Percentiles rank a stretch among this genome's conserved stretches.
Evolutionary conservation across 2,113 vertebrate genomes (phyloP).

Genomic region (Archocentrus centrarchus): DNA sequence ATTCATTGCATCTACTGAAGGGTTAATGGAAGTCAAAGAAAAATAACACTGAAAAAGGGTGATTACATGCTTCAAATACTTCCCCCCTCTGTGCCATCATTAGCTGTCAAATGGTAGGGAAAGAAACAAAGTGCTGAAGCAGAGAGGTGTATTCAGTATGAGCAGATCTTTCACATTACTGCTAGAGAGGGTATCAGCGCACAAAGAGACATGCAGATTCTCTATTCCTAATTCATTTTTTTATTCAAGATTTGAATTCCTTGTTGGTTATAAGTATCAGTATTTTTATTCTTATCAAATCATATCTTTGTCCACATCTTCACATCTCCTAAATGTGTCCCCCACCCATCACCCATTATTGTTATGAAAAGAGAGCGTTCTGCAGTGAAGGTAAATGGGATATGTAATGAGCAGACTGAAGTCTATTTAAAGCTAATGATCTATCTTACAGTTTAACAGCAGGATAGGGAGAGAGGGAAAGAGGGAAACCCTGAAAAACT

Average conservation of each 20-base stretch:
- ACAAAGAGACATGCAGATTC: background rate
- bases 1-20: background rate
- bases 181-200: background rate
- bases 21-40: slow-evolving; percentile 20
- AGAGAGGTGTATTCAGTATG: slow-evolving; percentile 8
- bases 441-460: slow-evolving; percentile 66
- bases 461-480: slow-evolving; percentile 24
- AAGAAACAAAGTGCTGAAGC: slow-evolving; percentile 32
- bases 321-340: background rate
- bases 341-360: background rate
- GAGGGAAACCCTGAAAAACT: slow-evolving; percentile 49
- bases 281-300: background rate
- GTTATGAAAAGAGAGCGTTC: slow-evolving; percentile 63
- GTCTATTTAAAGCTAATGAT: slow-evolving; percentile 80
- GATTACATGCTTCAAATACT: slow-evolving; percentile 46
- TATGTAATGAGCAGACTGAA: slow-evolving; percentile 79
- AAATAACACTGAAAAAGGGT: slow-evolving; percentile 28
- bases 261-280: too few relatives aligned
- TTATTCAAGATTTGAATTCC: background rate
- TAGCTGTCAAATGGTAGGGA: slow-evolving; percentile 48
- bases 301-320: background rate
- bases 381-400: slow-evolving; percentile 81
- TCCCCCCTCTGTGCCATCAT: slow-evolving; percentile 17
- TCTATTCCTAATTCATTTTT: background rate
- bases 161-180: slow-evolving; percentile 4